phyloP scores from a whole-genome alignment of 1,140 invertebrate genomes.

The Macrobrachium rosenbergii region DNA sequence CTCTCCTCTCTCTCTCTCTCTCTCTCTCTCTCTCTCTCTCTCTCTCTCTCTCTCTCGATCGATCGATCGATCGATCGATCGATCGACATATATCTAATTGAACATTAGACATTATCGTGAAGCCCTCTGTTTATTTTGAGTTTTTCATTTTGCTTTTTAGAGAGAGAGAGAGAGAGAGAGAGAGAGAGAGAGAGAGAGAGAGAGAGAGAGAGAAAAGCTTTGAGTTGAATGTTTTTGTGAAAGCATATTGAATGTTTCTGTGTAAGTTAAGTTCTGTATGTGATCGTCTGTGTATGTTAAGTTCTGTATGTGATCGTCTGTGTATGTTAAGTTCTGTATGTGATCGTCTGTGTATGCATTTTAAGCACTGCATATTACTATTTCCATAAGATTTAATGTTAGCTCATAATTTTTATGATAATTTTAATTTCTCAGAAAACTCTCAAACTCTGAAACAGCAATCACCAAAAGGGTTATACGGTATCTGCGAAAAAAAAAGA shows the following conservation, averaged over 20 bases:
- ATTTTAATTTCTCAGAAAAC: too few species aligned
- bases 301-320: too few species aligned
- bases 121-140: too few species aligned
- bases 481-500: too few species aligned
- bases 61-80: too few species aligned
- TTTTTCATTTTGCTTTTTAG: neutral
- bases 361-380: too few species aligned
- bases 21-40: constrained; percentile 14
- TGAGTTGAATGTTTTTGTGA: neutral
- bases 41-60: constrained; percentile 11
- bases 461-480: too few species aligned
- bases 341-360: constrained; percentile 16
- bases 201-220: constrained; percentile 27
- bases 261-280: too few species aligned
- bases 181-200: constrained; percentile 12
- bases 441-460: too few species aligned
- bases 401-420: too few species aligned
- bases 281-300: too few species aligned
- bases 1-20: constrained; percentile 14
- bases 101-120: neutral
- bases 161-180: neutral
- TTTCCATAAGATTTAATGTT: too few species aligned
- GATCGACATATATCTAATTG: neutral
- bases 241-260: neutral
- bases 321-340: constrained; percentile 23